Conservation (phyloP, 92 coral and sea anemone genomes). For the Metridium senile region DNA sequence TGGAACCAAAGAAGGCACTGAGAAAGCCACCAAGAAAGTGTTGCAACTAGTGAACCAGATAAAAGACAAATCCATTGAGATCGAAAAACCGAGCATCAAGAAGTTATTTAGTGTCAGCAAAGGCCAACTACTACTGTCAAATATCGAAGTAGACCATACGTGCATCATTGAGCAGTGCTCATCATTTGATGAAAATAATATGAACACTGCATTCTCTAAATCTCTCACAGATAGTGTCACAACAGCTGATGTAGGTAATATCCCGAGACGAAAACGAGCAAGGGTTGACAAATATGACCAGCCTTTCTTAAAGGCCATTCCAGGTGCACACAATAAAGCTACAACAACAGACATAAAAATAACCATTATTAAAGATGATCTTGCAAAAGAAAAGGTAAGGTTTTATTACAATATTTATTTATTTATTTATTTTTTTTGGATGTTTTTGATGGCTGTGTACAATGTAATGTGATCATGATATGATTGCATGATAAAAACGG, state of each 20-base stretch:
- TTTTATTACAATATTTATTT: too few species aligned
- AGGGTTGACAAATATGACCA: too few species aligned
- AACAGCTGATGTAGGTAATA: too few species aligned
- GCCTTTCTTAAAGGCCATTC: too few species aligned
- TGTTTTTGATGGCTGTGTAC: too few species aligned
- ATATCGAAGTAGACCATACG: constrained; percentile 38
- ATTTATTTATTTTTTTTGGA: too few species aligned
- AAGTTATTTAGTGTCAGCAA: constrained; percentile 26
- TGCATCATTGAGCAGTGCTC: constrained; percentile 35
- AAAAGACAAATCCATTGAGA: constrained; percentile 8
- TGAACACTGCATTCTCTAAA: constrained; percentile 12
- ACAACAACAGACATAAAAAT: background rate
- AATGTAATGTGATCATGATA: too few species aligned
- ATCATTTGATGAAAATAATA: background rate
- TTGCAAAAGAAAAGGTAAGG: too few species aligned
- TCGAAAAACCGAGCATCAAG: constrained; percentile 47
- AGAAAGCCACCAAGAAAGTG: background rate
- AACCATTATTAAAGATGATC: too few species aligned
- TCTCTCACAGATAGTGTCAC: constrained; percentile 10
- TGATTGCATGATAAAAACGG: too few species aligned
- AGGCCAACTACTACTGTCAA: constrained; percentile 23
- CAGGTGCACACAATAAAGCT: too few species aligned
- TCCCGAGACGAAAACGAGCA: background rate
- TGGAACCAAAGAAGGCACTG: constrained; percentile 21
- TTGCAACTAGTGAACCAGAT: constrained; percentile 28